phyloP scores from a whole-genome alignment of 2,113 vertebrate species.

The Solea senegalensis region DNA sequence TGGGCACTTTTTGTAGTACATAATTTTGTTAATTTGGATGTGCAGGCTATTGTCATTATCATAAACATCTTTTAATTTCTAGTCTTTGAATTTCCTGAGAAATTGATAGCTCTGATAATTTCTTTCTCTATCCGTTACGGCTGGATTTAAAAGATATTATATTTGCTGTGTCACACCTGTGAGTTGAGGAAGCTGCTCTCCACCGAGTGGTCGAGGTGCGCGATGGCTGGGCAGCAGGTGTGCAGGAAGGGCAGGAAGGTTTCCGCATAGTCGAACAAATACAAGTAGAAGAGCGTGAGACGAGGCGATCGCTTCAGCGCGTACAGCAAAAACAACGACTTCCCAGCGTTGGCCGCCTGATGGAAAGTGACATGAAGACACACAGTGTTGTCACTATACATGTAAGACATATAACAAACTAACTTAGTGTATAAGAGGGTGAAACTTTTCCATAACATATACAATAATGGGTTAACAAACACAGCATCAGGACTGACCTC shows the following conservation, averaged over 20 bases:
- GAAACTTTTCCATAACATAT: too few relatives aligned
- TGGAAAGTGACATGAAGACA: constrained; percentile 20
- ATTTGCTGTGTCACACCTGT: constrained; percentile 70
- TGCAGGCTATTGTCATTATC: background rate
- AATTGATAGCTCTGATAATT: too few relatives aligned
- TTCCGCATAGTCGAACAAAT: constrained; percentile 92
- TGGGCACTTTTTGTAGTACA: too few relatives aligned
- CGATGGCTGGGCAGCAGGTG: constrained; percentile 84
- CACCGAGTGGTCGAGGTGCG: constrained; percentile 66
- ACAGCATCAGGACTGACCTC: background rate
- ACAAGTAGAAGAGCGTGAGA: constrained; percentile 91
- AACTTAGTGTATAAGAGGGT: too few relatives aligned
- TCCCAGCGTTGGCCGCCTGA: constrained; percentile 89
- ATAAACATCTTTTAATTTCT: background rate
- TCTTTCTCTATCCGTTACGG: background rate
- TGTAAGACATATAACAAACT: too few relatives aligned
- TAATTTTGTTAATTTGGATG: too few relatives aligned
- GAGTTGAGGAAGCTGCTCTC: constrained; percentile 79
- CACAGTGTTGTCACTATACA: background rate
- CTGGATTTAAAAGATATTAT: background rate
- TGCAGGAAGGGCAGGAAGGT: constrained; percentile 94
- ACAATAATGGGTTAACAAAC: background rate
- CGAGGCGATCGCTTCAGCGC: constrained; percentile 92
- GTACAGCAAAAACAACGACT: constrained; percentile 92
- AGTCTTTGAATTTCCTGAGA: too few relatives aligned